Base-by-base conservation (phyloP, 2,888 invertebrate species). In the Lymantria monacha region DNA sequence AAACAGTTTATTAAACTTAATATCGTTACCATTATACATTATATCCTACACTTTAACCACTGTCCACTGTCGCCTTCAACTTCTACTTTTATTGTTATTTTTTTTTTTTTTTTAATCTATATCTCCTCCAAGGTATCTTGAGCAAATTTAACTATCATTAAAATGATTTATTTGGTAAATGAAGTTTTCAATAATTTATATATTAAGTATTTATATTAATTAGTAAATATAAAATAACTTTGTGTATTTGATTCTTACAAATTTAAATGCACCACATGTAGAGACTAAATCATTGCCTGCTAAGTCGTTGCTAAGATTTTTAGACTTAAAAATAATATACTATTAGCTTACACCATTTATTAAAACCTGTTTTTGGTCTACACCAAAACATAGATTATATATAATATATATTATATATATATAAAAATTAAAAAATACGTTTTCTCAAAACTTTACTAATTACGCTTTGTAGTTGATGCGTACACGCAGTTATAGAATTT, bases 131-230 rank as follows among this genome's bases (percentile, higher is more conserved):
- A 76, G 68, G 73, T 73, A 66, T 74, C 72, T 83, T 89, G 90
- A 91, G 90, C 90, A 91, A 90, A 90, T 91, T 91, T 90, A 90
- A 86, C 74, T 87, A 87, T 89, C 83, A 64, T 63, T 73, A 68
- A 60, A 72, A 70, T 75, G 69, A 74, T 73, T 75, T 5, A 3
- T 74, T 70, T 81, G 78, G 80, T 76, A 76, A 69, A 75, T 72
- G 72, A 61, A 38, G 53, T 43, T 59, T 63, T 57, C n/a, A 69
- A 63, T 69, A 66, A 63, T 65, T 66, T 62, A 59, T 59, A 68
- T 61, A 61, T 66, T 69, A 69, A 69, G 67, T 71, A 70, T 66
- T 72, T 66, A n/a, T 22, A 22, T 22, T 22, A n/a, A 65, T 46
- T 60, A 66, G 62, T 66, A 70, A 74, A 67, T 76, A 78, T 74